phyloP scores from a whole-genome alignment of 2,888 invertebrate genomes.

The Netelia inedita region DNA sequence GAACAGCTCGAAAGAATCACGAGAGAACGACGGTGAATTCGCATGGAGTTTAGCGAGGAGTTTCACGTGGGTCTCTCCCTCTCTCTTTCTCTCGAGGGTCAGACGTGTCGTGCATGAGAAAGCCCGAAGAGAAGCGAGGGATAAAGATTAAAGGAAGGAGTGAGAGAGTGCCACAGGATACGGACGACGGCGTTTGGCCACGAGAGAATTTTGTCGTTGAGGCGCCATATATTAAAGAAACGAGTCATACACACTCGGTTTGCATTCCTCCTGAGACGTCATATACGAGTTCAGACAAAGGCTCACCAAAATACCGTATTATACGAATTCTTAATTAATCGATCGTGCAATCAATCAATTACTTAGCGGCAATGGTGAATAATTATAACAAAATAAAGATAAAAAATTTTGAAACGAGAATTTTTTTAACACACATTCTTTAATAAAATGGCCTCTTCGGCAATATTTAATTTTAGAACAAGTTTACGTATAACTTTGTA shows the following conservation, averaged over 20 bases:
- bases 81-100: constrained; percentile 72
- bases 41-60: constrained; percentile 72
- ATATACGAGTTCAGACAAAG: background rate
- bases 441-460: no score
- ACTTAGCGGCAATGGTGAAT: background rate
- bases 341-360: background rate
- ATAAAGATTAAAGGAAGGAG: background rate
- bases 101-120: constrained; percentile 76
- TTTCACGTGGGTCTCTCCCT: constrained; percentile 70
- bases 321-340: background rate
- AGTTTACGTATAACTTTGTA: no score
- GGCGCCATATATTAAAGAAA: constrained; percentile 59
- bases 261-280: constrained; percentile 37
- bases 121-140: constrained; percentile 34
- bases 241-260: constrained; percentile 7
- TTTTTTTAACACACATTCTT: no score
- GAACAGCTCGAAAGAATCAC: constrained; percentile 28
- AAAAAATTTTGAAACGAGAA: no score
- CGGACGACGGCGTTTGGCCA: constrained; percentile 67
- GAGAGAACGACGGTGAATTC: constrained; percentile 52
- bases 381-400: background rate
- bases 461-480: no score
- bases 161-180: constrained; percentile 3
- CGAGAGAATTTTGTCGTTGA: constrained; percentile 63
- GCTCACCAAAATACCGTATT: no score